phyloP scores from a whole-genome alignment of 2,888 invertebrate species.

The Venusia cambrica region DNA sequence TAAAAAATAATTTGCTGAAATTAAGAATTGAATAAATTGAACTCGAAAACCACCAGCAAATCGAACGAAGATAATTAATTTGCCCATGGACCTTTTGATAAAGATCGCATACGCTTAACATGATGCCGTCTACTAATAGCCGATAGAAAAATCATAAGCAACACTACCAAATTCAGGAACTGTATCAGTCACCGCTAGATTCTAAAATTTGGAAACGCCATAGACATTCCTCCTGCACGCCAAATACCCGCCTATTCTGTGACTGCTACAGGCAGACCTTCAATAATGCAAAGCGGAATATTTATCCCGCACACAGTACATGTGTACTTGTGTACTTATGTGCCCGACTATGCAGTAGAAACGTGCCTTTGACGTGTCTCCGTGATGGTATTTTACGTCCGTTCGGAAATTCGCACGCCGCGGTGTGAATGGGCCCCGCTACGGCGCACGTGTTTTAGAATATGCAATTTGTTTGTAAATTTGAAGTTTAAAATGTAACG shows the following conservation, averaged over 20 bases:
- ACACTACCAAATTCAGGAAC: no score
- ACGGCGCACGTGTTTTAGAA: constrained; percentile 22
- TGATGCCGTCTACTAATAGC: no score
- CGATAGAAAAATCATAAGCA: no score
- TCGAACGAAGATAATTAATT: no score
- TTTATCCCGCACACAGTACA: constrained; percentile 14
- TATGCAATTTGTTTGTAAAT: constrained; percentile 27
- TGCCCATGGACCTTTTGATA: no score
- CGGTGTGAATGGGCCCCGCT: constrained; percentile 20
- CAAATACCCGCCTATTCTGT: neutral
- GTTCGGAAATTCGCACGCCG: constrained; percentile 22
- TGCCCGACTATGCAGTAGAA: constrained; percentile 18
- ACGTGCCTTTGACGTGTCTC: constrained; percentile 23
- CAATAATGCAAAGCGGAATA: constrained; percentile 28
- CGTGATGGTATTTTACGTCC: constrained; percentile 18
- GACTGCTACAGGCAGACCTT: constrained; percentile 1
- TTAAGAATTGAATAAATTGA: no score
- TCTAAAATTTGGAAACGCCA: no score
- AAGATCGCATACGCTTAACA: no score
- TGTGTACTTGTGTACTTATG: constrained; percentile 18
- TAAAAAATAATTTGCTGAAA: no score
- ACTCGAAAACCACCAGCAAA: no score
- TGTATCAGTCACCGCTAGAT: no score
- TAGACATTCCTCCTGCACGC: constrained; percentile 2
- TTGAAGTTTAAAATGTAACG: constrained; percentile 22